A percentile compares a stretch with the other conserved stretches of the same genome.
Conservation (phyloP, 1,140 invertebrate species). For the Eciton burchellii region DNA sequence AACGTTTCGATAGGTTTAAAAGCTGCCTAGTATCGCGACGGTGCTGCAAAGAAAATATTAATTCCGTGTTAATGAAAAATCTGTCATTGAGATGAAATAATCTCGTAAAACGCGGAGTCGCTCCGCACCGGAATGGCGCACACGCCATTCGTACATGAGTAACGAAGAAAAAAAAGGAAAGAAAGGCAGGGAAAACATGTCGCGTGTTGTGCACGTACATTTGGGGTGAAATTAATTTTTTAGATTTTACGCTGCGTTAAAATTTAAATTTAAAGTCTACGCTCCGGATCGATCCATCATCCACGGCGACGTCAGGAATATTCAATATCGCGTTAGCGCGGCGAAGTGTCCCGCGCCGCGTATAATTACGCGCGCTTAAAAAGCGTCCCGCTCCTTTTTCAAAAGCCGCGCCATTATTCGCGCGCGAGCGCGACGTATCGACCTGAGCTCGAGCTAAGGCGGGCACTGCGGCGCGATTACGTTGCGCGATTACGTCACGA, state of each 20-base stretch:
- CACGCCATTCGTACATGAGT: not conserved
- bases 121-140: too few species aligned
- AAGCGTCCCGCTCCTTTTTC: conserved; percentile 40
- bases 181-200: conserved; percentile 6
- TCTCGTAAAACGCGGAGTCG: not conserved
- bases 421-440: conserved; percentile 37
- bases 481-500: not conserved
- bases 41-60: conserved; percentile 8
- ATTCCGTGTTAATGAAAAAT: conserved; percentile 21
- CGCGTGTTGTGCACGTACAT: not conserved
- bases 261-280: not conserved
- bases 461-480: conserved; percentile 5
- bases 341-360: conserved; percentile 7
- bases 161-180: too few species aligned
- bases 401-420: conserved; percentile 29
- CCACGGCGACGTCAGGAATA: conserved; percentile 36
- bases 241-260: conserved; percentile 3
- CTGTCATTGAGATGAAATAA: not conserved
- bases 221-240: conserved; percentile 35
- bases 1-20: too few species aligned
- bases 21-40: conserved; percentile 10
- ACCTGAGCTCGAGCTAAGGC: not conserved
- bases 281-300: conserved; percentile 39
- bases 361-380: conserved; percentile 44
- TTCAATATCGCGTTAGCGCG: conserved; percentile 34